A percentile compares a stretch with the other conserved stretches of the same genome.
Evolutionary conservation across 2,888 invertebrate genomes (phyloP).

Genomic region (Junonia oenone): DNA sequence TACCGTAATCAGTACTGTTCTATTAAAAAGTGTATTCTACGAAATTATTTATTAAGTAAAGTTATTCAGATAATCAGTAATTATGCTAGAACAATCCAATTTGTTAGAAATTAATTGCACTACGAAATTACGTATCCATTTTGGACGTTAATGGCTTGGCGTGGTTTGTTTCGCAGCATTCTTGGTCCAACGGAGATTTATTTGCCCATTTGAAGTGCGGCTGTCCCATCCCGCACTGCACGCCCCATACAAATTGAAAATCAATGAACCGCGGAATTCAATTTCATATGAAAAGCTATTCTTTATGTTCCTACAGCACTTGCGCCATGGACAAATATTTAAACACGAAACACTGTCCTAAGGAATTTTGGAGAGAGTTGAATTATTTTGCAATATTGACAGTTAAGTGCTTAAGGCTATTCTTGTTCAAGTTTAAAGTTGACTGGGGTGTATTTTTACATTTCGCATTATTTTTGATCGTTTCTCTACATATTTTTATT

Average conservation of each 20-base stretch:
- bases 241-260: constrained; percentile 70
- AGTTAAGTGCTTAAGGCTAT: neutral
- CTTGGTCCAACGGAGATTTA: constrained; percentile 46
- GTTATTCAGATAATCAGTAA: neutral
- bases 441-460: no score
- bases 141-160: constrained; percentile 19
- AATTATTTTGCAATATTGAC: neutral
- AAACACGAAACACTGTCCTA: constrained; percentile 8
- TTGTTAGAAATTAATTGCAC: neutral
- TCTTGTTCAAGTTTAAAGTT: no score
- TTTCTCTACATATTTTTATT: no score
- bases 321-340: constrained; percentile 32
- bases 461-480: no score
- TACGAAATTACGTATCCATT: constrained; percentile 9
- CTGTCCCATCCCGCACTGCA: constrained; percentile 44
- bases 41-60: no score
- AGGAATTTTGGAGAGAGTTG: constrained; percentile 6
- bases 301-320: constrained; percentile 42
- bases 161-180: constrained; percentile 34
- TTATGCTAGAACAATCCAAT: neutral
- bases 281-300: constrained; percentile 68
- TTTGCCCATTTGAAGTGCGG: constrained; percentile 47
- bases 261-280: constrained; percentile 68
- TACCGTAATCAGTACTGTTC: no score
- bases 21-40: no score